Conservation (phyloP, 2,113 vertebrate genomes). For the Misgurnus anguillicaudatus region DNA sequence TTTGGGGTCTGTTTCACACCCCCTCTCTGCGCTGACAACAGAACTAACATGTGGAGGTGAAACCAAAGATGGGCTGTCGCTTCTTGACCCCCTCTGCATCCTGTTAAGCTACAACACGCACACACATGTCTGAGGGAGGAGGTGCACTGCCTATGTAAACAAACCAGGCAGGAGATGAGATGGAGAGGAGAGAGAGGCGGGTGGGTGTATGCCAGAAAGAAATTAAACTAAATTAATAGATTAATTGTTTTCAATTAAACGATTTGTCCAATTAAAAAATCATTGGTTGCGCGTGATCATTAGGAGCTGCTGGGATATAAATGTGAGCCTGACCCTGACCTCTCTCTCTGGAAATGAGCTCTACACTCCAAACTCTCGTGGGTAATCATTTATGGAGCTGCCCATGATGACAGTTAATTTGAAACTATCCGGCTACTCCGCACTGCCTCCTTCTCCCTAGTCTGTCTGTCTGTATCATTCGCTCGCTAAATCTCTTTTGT, state of each 20-base stretch:
- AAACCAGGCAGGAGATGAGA: slow-evolving; percentile 30
- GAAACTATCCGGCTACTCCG: slow-evolving; percentile 71
- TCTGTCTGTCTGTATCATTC: slow-evolving; percentile 56
- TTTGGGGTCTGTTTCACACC: slow-evolving; percentile 55
- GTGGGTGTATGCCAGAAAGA: slow-evolving; percentile 4
- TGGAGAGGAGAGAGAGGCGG: not conserved
- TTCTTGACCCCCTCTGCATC: slow-evolving; percentile 48
- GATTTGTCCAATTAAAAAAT: slow-evolving; percentile 22
- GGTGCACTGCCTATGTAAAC: slow-evolving; percentile 36
- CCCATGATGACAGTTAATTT: slow-evolving; percentile 76
- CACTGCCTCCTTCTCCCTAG: slow-evolving; percentile 53
- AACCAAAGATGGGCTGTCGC: slow-evolving; percentile 50
- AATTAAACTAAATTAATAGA: slow-evolving; percentile 33
- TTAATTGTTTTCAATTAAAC: slow-evolving; percentile 34
- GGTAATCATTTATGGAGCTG: slow-evolving; percentile 75
- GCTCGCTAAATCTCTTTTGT: slow-evolving; percentile 53
- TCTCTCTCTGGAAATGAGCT: slow-evolving; percentile 75
- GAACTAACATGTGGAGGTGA: slow-evolving; percentile 53
- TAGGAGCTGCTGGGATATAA: not conserved
- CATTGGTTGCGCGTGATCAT: slow-evolving; percentile 33
- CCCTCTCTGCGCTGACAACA: slow-evolving; percentile 49
- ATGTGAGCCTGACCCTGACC: slow-evolving; percentile 32
- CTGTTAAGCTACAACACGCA: slow-evolving; percentile 53
- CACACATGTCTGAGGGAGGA: slow-evolving; percentile 35
- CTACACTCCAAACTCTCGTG: slow-evolving; percentile 70